A percentile compares a stretch with the other conserved stretches of the same genome.
Conservation (phyloP, 2,113 vertebrate genomes). For the Lepisosteus osseus region DNA sequence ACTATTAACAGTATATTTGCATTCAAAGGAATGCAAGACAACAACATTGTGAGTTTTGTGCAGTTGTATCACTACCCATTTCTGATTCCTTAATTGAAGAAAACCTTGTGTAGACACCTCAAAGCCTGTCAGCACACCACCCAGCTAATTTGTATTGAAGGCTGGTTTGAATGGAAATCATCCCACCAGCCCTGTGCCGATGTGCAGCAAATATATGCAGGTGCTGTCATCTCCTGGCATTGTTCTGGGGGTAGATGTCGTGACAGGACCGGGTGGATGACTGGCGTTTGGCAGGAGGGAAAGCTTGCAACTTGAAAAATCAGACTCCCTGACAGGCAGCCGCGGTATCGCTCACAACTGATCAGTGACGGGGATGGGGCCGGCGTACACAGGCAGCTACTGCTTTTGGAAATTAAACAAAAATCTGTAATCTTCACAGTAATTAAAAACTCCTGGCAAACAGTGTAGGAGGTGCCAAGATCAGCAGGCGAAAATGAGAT, state of each 20-base stretch:
- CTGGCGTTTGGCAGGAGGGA: neutral
- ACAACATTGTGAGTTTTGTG: too few relatives aligned
- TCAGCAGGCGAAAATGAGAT: neutral
- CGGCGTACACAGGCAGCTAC: neutral
- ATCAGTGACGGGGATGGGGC: neutral
- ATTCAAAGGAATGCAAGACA: too few relatives aligned
- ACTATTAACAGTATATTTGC: too few relatives aligned
- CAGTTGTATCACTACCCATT: too few relatives aligned
- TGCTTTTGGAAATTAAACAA: neutral
- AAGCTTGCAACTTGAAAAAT: neutral
- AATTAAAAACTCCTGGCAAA: conserved; percentile 1
- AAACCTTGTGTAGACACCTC: neutral
- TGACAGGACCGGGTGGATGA: neutral
- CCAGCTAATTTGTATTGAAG: conserved; percentile 13
- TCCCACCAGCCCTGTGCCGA: neutral
- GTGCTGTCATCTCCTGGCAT: neutral
- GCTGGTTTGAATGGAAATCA: conserved; percentile 6
- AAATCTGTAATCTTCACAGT: neutral
- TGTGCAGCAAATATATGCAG: conserved; percentile 6
- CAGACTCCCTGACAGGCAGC: neutral
- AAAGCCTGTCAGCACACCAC: neutral
- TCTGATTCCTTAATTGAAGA: too few relatives aligned
- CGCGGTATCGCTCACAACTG: neutral
- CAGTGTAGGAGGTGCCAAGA: conserved; percentile 5
- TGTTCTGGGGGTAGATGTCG: neutral